Evolutionary conservation across 1,140 invertebrate genomes (phyloP).

Genomic region (Cherax destructor): DNA sequence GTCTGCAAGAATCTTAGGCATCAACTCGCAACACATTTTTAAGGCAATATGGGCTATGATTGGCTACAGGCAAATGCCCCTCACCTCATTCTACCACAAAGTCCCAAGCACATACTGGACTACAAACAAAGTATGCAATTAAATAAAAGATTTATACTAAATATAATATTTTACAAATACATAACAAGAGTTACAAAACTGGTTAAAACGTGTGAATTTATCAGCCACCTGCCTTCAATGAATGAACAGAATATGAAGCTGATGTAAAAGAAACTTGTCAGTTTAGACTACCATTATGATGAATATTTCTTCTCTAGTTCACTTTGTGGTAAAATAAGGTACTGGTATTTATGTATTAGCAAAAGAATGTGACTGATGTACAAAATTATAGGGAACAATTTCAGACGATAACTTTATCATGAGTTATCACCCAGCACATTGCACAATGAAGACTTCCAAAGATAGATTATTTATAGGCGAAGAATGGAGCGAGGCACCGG

Average conservation of each 20-base stretch:
- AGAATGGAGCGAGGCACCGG: conserved; percentile 39
- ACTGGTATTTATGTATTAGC: neutral
- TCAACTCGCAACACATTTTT: neutral
- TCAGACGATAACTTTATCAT: neutral
- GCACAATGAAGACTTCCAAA: conserved; percentile 39
- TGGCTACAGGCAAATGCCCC: conserved; percentile 15
- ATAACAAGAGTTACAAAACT: too few species aligned
- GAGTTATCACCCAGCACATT: conserved; percentile 29
- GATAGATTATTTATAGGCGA: conserved; percentile 11
- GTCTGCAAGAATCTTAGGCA: neutral
- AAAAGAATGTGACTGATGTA: conserved; percentile 3
- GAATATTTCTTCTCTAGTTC: neutral
- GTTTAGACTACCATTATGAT: too few species aligned
- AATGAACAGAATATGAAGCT: too few species aligned
- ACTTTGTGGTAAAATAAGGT: conserved; percentile 8
- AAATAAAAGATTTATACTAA: too few species aligned
- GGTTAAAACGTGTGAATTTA: neutral
- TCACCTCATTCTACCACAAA: conserved; percentile 27
- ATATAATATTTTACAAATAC: too few species aligned
- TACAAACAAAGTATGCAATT: too few species aligned
- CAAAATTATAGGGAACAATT: conserved; percentile 4
- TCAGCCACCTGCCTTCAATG: neutral
- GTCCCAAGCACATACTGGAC: too few species aligned
- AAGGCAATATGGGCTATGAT: neutral
- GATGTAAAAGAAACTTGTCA: too few species aligned